These are phyloP conservation scores for Mystacornis crossleyi DNA, from an alignment of 2,113 vertebrate species.

Conservation along the genomic window DNA sequence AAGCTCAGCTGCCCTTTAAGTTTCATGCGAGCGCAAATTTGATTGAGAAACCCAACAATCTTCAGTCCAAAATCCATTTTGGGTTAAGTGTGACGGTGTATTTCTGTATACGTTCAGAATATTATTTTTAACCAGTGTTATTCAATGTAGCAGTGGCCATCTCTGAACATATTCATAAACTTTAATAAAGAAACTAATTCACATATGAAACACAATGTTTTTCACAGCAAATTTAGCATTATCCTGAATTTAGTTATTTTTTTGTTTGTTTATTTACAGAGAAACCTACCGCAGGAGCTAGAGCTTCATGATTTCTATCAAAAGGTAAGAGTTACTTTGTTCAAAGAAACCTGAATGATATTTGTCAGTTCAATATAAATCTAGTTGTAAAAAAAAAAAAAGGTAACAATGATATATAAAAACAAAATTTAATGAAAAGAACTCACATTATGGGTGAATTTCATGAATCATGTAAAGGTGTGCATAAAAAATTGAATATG, in stretches of 20 bases:
- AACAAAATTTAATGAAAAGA: slow-evolving; percentile 70
- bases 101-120: not conserved
- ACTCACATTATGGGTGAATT: slow-evolving; percentile 34
- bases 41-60: not conserved
- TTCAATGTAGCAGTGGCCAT: not conserved
- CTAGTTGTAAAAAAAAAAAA: not conserved
- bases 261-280: not conserved
- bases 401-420: slow-evolving; percentile 46
- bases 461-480: slow-evolving; percentile 66
- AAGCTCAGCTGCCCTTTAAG: not conserved
- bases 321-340: slow-evolving; percentile 28
- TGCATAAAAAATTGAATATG: slow-evolving; percentile 69
- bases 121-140: not conserved
- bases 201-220: not conserved
- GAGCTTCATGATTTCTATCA: not conserved
- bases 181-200: not conserved
- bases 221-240: slow-evolving; percentile 18
- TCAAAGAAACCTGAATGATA: slow-evolving; percentile 28
- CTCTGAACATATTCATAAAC: not conserved
- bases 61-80: not conserved
- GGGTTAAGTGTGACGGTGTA: not conserved
- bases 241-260: not conserved
- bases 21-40: not conserved
- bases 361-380: slow-evolving; percentile 47
- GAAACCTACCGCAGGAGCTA: not conserved